phyloP scores from a whole-genome alignment of 2,113 vertebrate genomes.

The Ahaetulla prasina region DNA sequence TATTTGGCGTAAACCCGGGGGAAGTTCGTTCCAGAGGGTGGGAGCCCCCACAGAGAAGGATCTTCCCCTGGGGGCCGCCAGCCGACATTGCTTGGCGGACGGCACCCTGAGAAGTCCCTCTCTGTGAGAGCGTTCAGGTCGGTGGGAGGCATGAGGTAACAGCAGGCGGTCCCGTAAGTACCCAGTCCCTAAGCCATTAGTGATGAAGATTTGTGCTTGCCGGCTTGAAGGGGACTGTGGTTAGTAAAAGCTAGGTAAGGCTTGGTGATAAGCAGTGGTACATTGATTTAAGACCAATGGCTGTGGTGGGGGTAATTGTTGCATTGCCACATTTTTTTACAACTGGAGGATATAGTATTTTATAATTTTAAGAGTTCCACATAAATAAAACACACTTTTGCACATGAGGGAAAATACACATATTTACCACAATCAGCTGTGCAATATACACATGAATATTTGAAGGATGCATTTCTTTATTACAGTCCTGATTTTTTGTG shows the following conservation, averaged over 20 bases:
- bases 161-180: too few relatives aligned
- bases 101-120: too few relatives aligned
- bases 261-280: neutral
- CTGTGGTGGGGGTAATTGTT: neutral
- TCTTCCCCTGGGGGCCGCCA: too few relatives aligned
- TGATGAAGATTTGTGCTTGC: neutral
- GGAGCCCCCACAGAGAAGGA: too few relatives aligned
- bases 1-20: too few relatives aligned
- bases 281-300: neutral
- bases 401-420: neutral
- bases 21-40: too few relatives aligned
- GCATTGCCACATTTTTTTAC: neutral
- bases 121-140: too few relatives aligned
- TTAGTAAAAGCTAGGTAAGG: neutral
- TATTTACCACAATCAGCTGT: neutral
- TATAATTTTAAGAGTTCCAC: neutral
- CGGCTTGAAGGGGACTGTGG: neutral
- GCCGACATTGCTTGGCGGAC: too few relatives aligned
- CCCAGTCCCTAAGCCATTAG: too few relatives aligned
- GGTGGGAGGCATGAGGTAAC: too few relatives aligned
- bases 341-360: neutral
- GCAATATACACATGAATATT: neutral
- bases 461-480: neutral
- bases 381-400: neutral
- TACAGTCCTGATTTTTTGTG: neutral